Conservation (phyloP, 35 echinoderm and acorn worm genomes). For the Stichopus chloronotus region DNA sequence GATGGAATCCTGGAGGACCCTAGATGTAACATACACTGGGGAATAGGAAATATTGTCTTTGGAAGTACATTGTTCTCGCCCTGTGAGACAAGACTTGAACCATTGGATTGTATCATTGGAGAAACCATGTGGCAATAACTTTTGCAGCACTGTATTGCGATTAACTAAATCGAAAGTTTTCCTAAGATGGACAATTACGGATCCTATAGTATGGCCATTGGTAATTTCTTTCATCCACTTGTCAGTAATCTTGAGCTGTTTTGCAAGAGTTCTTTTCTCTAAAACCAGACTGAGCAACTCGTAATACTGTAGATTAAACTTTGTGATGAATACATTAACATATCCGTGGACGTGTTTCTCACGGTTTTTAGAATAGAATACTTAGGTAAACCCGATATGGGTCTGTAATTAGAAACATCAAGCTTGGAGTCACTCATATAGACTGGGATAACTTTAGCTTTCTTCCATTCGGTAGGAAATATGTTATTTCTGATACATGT, state of each 20-base stretch:
- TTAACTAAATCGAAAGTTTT: background rate
- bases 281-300: background rate
- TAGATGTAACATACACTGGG: background rate
- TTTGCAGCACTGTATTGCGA: background rate
- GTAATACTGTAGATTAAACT: background rate
- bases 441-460: background rate
- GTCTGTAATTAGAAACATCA: background rate
- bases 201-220: background rate
- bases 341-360: background rate
- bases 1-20: background rate
- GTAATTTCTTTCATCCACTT: background rate
- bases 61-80: background rate
- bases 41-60: background rate
- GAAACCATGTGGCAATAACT: background rate
- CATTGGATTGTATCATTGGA: conserved; percentile 16
- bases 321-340: background rate
- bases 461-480: conserved; percentile 7
- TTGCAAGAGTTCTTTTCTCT: background rate
- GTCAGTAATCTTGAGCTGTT: background rate
- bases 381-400: background rate
- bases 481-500: background rate
- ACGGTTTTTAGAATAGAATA: background rate
- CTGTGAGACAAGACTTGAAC: background rate
- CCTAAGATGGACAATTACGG: background rate
- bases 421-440: conserved; percentile 2